Conservation (phyloP, 2,113 vertebrate genomes). For the Nyctibius bracteatus region DNA sequence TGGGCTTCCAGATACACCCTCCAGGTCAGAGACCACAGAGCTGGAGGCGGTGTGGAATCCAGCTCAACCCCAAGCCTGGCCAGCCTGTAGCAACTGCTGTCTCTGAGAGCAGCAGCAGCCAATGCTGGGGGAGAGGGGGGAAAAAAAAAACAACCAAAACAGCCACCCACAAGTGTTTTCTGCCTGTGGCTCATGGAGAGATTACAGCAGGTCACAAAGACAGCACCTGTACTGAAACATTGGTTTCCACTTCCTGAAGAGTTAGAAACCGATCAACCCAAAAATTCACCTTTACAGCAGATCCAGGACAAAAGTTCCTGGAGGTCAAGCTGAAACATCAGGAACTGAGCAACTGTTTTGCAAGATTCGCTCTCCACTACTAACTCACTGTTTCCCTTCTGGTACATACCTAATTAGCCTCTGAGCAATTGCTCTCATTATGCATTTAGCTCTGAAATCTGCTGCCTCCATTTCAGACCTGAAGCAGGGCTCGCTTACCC, state of each 20-base stretch:
- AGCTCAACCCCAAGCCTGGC: not conserved
- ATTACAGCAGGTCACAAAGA: not conserved
- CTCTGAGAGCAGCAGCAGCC: not conserved
- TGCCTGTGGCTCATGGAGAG: not conserved
- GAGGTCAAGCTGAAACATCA: not conserved
- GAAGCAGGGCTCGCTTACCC: not conserved
- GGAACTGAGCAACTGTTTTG: not conserved
- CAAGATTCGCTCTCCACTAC: not conserved
- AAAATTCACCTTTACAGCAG: not conserved
- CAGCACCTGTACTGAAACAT: accelerated
- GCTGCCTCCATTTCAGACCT: not conserved
- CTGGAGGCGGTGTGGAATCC: not conserved
- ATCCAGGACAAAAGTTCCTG: not conserved
- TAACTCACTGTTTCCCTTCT: not conserved
- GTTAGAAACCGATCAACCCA: not conserved
- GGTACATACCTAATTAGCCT: not conserved
- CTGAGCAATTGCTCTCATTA: not conserved
- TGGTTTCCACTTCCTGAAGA: not conserved
- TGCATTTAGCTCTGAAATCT: not conserved
- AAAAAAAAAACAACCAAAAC: accelerated
- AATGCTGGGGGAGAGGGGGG: accelerated
- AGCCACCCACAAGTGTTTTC: not conserved
- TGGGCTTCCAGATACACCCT: accelerated
- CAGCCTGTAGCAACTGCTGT: not conserved
- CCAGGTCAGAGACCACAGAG: accelerated